Conservation (phyloP, 2,888 invertebrate genomes). For the Amphipoea lucens region DNA sequence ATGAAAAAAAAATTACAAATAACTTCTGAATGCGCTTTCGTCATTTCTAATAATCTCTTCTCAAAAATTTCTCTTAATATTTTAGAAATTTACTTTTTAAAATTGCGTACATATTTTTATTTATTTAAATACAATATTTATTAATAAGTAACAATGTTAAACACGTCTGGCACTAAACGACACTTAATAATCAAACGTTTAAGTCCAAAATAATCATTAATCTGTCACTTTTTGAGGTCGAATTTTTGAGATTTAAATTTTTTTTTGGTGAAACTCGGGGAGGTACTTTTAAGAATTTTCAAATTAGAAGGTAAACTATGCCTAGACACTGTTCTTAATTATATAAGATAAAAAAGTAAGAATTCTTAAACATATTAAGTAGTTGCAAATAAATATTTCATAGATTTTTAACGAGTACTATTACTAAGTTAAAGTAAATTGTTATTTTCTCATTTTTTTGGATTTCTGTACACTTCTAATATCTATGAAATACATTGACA, state of each 20-base stretch:
- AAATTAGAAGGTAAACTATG: conserved; percentile 9
- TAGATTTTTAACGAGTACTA: conserved; percentile 35
- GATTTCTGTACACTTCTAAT: conserved; percentile 15
- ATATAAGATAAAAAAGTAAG: conserved; percentile 2
- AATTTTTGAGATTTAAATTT: conserved; percentile 11
- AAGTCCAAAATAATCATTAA: conserved; percentile 53
- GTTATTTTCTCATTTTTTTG: conserved; percentile 1
- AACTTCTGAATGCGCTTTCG: conserved; percentile 47
- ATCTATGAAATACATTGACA: conserved; percentile 40
- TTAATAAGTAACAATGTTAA: conserved; percentile 80
- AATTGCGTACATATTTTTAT: conserved; percentile 67
- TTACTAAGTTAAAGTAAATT: conserved; percentile 39
- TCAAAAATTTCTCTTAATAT: conserved; percentile 47
- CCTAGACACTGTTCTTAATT: conserved; percentile 7
- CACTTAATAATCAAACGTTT: conserved; percentile 63
- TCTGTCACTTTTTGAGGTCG: conserved; percentile 58
- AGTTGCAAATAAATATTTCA: conserved; percentile 34
- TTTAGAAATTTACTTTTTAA: conserved; percentile 61
- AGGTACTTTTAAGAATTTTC: not conserved
- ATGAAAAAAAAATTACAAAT: not conserved
- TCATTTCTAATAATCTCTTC: conserved; percentile 54
- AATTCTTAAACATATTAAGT: not conserved
- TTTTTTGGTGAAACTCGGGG: conserved; percentile 49
- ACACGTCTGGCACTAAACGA: conserved; percentile 79
- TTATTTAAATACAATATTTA: conserved; percentile 70